phyloP scores from a whole-genome alignment of 2,113 vertebrate species.

The Oreochromis niloticus region DNA sequence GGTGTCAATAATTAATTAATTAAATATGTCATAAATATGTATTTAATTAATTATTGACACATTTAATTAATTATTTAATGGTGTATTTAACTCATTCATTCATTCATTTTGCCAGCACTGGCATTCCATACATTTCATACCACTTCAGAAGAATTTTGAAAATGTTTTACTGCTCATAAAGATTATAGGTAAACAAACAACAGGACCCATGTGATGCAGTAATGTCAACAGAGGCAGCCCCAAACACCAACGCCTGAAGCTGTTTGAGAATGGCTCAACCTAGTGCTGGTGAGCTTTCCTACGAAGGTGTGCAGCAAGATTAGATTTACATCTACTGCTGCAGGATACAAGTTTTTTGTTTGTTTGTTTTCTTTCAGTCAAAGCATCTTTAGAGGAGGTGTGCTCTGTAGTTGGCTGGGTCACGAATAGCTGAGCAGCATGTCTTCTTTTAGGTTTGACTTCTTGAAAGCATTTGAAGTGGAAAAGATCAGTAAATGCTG shows the following conservation, averaged over 20 bases:
- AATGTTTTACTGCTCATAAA: not conserved
- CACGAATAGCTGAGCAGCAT: not conserved
- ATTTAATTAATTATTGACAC: too few relatives aligned
- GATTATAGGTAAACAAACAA: not conserved
- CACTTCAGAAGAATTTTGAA: not conserved
- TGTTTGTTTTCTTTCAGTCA: not conserved
- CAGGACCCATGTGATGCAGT: not conserved
- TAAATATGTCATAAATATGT: too few relatives aligned
- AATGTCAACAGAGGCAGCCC: not conserved
- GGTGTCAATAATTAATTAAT: too few relatives aligned
- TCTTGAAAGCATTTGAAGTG: not conserved
- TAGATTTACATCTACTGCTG: not conserved
- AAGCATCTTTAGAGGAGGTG: not conserved
- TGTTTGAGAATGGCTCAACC: not conserved
- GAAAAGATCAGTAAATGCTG: not conserved
- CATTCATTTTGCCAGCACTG: too few relatives aligned
- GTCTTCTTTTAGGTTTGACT: conserved; percentile 7
- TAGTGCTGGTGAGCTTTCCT: not conserved
- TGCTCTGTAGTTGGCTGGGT: not conserved
- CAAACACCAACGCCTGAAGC: not conserved
- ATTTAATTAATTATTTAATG: too few relatives aligned
- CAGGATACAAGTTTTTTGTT: not conserved
- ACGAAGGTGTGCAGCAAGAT: not conserved
- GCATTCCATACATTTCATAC: too few relatives aligned
- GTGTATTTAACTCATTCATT: too few relatives aligned